Percentiles rank a stretch among this genome's conserved stretches.
Conservation (phyloP, 2,888 invertebrate genomes). For the Andrena trimmerana region DNA sequence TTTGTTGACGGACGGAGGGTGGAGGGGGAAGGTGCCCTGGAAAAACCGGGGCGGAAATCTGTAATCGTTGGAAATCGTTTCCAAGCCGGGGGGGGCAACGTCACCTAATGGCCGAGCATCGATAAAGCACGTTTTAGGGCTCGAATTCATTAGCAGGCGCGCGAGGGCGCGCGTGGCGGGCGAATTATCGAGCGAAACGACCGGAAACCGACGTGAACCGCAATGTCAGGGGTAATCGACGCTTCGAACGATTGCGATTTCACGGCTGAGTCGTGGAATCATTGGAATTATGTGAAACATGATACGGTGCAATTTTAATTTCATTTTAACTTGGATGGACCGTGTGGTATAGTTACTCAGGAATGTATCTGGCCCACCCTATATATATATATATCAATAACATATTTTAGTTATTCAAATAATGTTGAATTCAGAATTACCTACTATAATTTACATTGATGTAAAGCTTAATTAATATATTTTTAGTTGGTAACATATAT, state of each 20-base stretch:
- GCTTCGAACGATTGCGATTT: conserved; percentile 2
- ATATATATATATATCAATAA: too few species aligned
- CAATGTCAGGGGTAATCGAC: conserved; percentile 3
- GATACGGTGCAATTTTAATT: too few species aligned
- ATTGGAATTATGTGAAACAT: too few species aligned
- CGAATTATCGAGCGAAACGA: conserved; percentile 18
- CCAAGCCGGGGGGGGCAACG: background rate
- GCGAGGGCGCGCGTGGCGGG: background rate
- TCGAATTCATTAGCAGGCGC: conserved; percentile 31
- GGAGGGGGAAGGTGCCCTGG: background rate
- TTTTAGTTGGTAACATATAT: too few species aligned
- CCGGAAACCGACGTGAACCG: background rate
- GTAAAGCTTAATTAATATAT: too few species aligned
- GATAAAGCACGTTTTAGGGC: conserved; percentile 18
- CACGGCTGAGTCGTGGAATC: too few species aligned
- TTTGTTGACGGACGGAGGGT: background rate
- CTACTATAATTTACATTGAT: too few species aligned
- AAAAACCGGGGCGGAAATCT: background rate
- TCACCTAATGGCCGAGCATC: background rate
- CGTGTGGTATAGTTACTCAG: too few species aligned
- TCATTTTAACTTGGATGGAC: too few species aligned
- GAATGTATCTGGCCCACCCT: too few species aligned
- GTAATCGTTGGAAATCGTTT: background rate
- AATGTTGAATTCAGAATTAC: too few species aligned
- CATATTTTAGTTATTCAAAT: too few species aligned